Base-by-base conservation (phyloP, 2,888 invertebrate species). In the Mellilla xanthometata region DNA sequence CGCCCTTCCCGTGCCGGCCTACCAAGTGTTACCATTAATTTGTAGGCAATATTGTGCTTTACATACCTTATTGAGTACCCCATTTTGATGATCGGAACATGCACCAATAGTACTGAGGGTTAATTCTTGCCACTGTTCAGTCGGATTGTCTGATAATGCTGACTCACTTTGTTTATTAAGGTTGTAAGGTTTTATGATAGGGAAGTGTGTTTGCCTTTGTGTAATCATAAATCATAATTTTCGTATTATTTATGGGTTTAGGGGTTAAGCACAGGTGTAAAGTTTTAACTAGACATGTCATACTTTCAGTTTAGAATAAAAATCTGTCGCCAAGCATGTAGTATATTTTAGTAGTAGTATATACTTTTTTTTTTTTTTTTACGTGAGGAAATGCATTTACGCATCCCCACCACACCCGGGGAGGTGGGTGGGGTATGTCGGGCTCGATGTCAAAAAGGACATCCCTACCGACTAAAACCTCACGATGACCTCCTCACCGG, bases 21-120 rank as follows among this genome's bases (percentile, higher is more conserved):
- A 65, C 79, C 64, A 77, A 76, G 81, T 78, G 81, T 81, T 78
- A 83, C 81, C 78, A 76, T 81, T 83, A 81, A 79, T 73, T 72
- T 71, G 67, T 65, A 38, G 41, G 29, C 43, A 15, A 52, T 46
- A 48, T 13, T 40, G 28, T 49, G 44, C 32, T 38, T 39, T 38
- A 15, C 38, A 42, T 38, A 42, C 6, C 47, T 48, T 48, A 48
- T 48, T 42, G 38, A 46, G 32, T 57, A 51, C 58, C 54, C 61
- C 64, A 68, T 62, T 68, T 68, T 62, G 68, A 63, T 68, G 65
- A 68, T 59, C 54, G 63, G 63, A 63, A 69, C 69, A 65, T 71
- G 78, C 72, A 73, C 80, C 56, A 65, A 62, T 64, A 65, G 76
- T 76, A 65, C 81, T 76, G 69, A 45, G 56, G 54, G 56, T 49